Conservation (phyloP, 2,113 vertebrate genomes). For the Turdus rufiventris region DNA sequence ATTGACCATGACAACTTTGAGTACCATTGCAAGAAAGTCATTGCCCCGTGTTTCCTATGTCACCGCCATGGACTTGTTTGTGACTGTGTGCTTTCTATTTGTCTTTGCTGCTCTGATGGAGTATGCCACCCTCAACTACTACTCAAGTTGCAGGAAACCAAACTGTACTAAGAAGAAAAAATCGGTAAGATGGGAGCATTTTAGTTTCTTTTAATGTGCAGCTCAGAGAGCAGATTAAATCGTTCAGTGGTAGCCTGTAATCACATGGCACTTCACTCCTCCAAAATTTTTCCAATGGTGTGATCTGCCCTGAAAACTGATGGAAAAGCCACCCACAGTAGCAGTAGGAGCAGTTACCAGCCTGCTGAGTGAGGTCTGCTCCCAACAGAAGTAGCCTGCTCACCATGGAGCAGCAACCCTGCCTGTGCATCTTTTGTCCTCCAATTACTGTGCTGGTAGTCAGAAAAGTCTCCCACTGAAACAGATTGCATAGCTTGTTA, state of each 20-base stretch:
- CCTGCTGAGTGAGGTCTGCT: not conserved
- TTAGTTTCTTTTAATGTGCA: not conserved
- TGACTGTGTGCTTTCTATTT: slow-evolving; percentile 96
- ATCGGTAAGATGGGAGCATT: slow-evolving; percentile 71
- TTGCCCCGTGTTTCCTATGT: slow-evolving; percentile 93
- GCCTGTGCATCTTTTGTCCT: not conserved
- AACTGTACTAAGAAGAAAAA: slow-evolving; percentile 78
- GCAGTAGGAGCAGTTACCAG: not conserved
- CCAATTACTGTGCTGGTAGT: not conserved
- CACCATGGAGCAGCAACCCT: not conserved
- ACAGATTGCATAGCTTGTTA: not conserved
- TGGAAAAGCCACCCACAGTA: not conserved
- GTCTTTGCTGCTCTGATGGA: slow-evolving; percentile 97
- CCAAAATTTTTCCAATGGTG: not conserved
- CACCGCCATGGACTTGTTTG: slow-evolving; percentile 96
- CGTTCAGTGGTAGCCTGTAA: not conserved
- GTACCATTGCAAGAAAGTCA: slow-evolving; percentile 91
- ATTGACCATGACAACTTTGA: slow-evolving; percentile 95
- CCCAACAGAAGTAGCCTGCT: not conserved
- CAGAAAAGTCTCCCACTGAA: not conserved
- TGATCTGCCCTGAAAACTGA: not conserved
- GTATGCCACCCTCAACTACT: slow-evolving; percentile 94
- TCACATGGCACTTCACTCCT: not conserved
- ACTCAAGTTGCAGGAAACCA: slow-evolving; percentile 81
- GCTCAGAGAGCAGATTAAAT: not conserved